phyloP scores from a whole-genome alignment of 2,797 vertebrate genomes.

The Lophotriccus pileatus region DNA sequence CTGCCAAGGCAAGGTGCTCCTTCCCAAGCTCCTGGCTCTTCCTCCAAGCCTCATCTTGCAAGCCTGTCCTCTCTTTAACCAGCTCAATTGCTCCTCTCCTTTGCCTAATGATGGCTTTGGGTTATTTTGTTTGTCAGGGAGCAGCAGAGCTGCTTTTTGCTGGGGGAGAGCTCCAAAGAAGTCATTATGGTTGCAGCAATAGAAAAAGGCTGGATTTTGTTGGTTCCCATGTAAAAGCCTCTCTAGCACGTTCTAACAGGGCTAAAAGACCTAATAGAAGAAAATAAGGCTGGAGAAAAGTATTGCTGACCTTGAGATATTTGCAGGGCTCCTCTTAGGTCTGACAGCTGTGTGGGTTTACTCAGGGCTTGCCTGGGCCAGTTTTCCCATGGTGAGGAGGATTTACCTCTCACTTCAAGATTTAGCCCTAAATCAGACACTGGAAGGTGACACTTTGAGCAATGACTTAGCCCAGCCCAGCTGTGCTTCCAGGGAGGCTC shows the following conservation, averaged over 20 bases:
- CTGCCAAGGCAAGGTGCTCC: not conserved
- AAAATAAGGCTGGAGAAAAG: not conserved
- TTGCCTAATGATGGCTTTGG: not conserved
- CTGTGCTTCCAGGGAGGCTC: not conserved
- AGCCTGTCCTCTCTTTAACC: not conserved
- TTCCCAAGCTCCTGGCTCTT: not conserved
- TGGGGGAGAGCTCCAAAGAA: not conserved
- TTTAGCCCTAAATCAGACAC: not conserved
- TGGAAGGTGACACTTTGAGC: not conserved
- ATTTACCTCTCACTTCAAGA: not conserved
- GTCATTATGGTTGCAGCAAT: not conserved
- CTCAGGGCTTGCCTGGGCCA: not conserved
- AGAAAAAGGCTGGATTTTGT: not conserved
- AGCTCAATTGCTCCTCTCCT: not conserved
- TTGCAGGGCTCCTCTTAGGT: not conserved
- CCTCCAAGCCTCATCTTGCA: not conserved
- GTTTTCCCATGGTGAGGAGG: not conserved
- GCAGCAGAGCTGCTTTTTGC: not conserved
- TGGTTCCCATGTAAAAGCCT: not conserved
- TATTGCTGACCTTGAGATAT: not conserved
- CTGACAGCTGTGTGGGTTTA: not conserved
- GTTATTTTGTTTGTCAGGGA: not conserved
- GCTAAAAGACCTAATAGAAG: not conserved
- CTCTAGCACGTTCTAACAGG: not conserved
- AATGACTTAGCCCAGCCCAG: rapidly evolving